Percentiles rank a stretch among this genome's conserved stretches.
phyloP scores from a whole-genome alignment of 2,888 invertebrate species.

The Carterocephalus palaemon region DNA sequence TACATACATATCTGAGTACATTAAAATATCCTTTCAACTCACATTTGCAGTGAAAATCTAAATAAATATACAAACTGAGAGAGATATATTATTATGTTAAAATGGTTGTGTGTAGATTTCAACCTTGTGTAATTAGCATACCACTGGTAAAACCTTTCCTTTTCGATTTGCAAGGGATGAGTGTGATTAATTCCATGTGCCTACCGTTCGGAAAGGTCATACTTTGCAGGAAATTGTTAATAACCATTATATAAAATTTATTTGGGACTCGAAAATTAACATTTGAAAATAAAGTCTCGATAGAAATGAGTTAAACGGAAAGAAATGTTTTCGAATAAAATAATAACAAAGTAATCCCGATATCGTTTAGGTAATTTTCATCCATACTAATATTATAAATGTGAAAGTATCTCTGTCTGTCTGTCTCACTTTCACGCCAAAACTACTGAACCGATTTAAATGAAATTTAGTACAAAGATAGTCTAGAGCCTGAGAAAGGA shows the following conservation, averaged over 20 bases:
- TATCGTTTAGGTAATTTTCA: no score
- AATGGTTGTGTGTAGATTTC: slow-evolving; percentile 48
- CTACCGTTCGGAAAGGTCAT: slow-evolving; percentile 37
- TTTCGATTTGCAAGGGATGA: slow-evolving; percentile 49
- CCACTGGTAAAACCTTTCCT: slow-evolving; percentile 50
- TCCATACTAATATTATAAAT: no score
- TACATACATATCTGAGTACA: slow-evolving; percentile 9
- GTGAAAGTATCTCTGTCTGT: no score
- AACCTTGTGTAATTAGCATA: slow-evolving; percentile 57
- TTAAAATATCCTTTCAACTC: slow-evolving; percentile 17
- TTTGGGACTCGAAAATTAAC: slow-evolving; percentile 12
- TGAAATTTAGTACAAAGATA: no score
- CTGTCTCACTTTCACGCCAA: no score
- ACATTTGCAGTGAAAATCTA: slow-evolving; percentile 23
- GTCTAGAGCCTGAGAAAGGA: no score
- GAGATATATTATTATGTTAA: slow-evolving; percentile 41
- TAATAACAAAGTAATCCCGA: no score
- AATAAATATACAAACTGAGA: slow-evolving; percentile 30
- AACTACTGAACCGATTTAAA: no score
- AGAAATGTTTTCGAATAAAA: no score
- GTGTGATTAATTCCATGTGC: slow-evolving; percentile 41
- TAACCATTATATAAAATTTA: slow-evolving; percentile 19
- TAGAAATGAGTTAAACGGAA: no score
- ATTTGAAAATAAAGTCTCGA: neutral
- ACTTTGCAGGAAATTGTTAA: slow-evolving; percentile 19